phyloP scores from a whole-genome alignment of 2,113 vertebrate species.

The Hyperopisus bebe region DNA sequence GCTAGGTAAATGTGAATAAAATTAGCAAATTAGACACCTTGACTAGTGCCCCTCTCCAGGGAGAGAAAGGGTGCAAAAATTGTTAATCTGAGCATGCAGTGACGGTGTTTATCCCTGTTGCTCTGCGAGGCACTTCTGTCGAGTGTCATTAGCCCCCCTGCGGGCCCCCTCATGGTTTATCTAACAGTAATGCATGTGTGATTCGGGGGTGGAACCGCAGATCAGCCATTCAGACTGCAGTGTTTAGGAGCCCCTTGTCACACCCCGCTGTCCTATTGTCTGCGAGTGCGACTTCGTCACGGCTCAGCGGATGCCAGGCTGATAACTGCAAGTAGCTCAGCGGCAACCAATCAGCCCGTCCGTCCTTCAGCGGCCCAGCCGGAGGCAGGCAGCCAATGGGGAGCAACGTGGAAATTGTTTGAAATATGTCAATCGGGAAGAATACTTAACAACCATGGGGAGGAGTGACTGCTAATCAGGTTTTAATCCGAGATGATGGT shows the following conservation, averaged over 20 bases:
- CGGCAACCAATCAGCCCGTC: neutral
- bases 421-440: neutral
- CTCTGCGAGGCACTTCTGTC: neutral
- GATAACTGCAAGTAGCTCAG: neutral
- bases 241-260: neutral
- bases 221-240: neutral
- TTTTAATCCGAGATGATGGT: neutral
- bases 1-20: neutral
- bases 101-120: neutral
- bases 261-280: neutral
- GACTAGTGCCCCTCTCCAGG: neutral
- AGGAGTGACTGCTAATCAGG: neutral
- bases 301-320: neutral
- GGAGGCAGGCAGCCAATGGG: neutral
- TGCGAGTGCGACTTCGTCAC: neutral
- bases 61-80: neutral
- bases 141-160: neutral
- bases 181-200: constrained; percentile 4
- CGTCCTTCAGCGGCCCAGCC: neutral
- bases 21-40: neutral
- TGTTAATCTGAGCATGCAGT: neutral
- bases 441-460: neutral
- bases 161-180: neutral
- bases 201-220: neutral
- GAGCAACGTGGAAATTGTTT: neutral